Evolutionary conservation across 2,113 vertebrate species (phyloP), one percentile per base, ranked within the genome.

Genomic region (Chamaetylas fuelleborni): DNA sequence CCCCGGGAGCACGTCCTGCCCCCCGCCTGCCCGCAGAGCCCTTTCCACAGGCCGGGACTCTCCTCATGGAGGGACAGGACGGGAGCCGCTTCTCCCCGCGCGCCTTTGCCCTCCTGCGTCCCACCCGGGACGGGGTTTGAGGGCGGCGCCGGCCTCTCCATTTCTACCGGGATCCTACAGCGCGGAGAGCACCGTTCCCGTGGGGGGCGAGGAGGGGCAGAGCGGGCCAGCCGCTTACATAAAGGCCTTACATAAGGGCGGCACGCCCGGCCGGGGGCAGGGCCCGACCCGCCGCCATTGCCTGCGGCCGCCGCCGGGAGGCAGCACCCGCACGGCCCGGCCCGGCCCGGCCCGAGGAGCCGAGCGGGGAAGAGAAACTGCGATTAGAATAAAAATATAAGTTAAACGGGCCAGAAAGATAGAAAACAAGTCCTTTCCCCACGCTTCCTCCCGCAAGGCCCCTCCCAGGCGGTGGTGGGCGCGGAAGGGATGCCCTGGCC

Each of bases 271-370:
- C 62, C 90, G 91, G 58, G 69, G 73, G 81, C 71, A 90, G 88
- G 86, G 48, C 83, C 47, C 20, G 72, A 19, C 66, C 86, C 54
- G 73, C 12, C 70, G 61, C 86, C 91, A 80, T 84, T 65, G 95
- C 80, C 70, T 38, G 54, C 42, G 47, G 72, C 70, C 40, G 84
- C 97, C 98, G 93, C 69, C 76, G 95, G 97, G 96, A 94, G 97
- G 97, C 98, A 98, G 97, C 97, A 97, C 50, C 22, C 74, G 92
- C 58, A 3, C 94, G 62, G 77, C 50, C 74, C 45, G 42, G 34
- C 74, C 74, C 45, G 42, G 34, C 74, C 42, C 38, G 61, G 66
- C 47, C 65, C 34, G 23, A 20, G 17, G 9, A 64, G 81, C 58
- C 2, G 26, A 31, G 26, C 19, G 53, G 25, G 26, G 11, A 15